phyloP scores from a whole-genome alignment of 1,140 invertebrate species.

The Monochamus saltuarius region DNA sequence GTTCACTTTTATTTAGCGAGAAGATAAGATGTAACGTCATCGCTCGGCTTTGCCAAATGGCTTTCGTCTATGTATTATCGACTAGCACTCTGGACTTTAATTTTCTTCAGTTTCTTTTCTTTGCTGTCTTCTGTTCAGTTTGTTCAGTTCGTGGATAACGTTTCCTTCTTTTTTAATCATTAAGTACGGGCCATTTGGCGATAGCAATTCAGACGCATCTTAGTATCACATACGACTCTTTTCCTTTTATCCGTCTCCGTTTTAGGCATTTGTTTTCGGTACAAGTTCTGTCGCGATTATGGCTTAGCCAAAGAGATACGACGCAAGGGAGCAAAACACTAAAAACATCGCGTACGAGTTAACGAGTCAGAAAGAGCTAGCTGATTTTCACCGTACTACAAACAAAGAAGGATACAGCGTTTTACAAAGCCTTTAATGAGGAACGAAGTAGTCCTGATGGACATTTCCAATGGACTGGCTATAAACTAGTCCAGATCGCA shows the following conservation, averaged over 20 bases:
- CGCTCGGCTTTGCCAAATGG: conserved; percentile 32
- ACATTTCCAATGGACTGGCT: conserved; percentile 29
- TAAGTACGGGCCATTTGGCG: conserved; percentile 42
- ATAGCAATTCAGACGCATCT: conserved; percentile 32
- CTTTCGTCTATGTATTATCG: conserved; percentile 36
- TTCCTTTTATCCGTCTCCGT: conserved; percentile 14
- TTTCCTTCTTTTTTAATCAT: conserved; percentile 41
- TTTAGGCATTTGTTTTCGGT: conserved; percentile 16
- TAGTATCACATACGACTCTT: conserved; percentile 24
- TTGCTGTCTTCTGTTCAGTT: conserved; percentile 28
- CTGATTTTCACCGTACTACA: conserved; percentile 17
- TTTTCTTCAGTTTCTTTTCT: conserved; percentile 32
- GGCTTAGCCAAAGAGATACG: conserved; percentile 17
- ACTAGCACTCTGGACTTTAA: conserved; percentile 32
- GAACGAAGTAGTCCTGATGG: conserved; percentile 42
- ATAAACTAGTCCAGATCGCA: conserved; percentile 30
- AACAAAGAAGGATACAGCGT: conserved; percentile 29
- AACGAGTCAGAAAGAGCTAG: conserved; percentile 32
- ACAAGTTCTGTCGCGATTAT: conserved; percentile 12
- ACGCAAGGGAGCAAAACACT: conserved; percentile 35
- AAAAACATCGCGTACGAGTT: conserved; percentile 34
- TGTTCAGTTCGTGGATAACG: conserved; percentile 30
- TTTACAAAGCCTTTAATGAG: conserved; percentile 46
- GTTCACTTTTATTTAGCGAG: conserved; percentile 44
- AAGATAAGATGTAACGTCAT: conserved; percentile 38